Base-by-base conservation (phyloP, 92 coral and sea anemone genomes). In the Umimayanthus kanabou region DNA sequence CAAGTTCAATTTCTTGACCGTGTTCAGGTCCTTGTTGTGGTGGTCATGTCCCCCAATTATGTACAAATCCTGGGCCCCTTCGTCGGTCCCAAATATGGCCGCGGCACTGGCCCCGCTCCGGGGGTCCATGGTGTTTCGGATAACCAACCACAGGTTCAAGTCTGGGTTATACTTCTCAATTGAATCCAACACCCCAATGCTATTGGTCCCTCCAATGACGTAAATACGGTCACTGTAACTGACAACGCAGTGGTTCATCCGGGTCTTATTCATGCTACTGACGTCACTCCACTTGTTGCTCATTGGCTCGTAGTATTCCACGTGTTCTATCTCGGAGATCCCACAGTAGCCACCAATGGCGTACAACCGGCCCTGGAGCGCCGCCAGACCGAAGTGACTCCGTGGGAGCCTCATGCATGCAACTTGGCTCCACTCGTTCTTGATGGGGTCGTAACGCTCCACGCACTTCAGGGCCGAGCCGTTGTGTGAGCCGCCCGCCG, bases 401-500 rank as follows among this genome's bases (percentile, higher is more conserved):
- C 99, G 92, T 75, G 99, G 99, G 4, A 97, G 92, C 85, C 96
- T 92, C 99, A 97, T 97, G 86, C 93, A 90, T 14, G 97, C 97
- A 3, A 97, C 95, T 73, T 92, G 96, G 55, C 94, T 87, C 99
- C 99, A 97, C 42, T 94, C 98, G 88, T 97, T 97, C 72, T 88
- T 92, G 13, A 89, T 92, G 11, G 98, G 91, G 77, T 97, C 99
- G 90, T 93, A 97, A 26, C 99, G 97, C 80, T 97, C 99, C 15
- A 91, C 98, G 79, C 94, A 92, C 88, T 97, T 97, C 9, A 97
- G 94, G 2, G 99, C 97, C n/a, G 98, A 90, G n/a, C 98, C 99
- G 69, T 95, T 93, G 81, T 97, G 98, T 4, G 99, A 97, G n/a
- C 99, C 99, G 1, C 99, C 99, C 5, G 98, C 99, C 22, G 94